Evolutionary conservation across 2,113 vertebrate species (phyloP), one percentile per base, ranked within the genome.

Genomic region (Sclerurus mexicanus): DNA sequence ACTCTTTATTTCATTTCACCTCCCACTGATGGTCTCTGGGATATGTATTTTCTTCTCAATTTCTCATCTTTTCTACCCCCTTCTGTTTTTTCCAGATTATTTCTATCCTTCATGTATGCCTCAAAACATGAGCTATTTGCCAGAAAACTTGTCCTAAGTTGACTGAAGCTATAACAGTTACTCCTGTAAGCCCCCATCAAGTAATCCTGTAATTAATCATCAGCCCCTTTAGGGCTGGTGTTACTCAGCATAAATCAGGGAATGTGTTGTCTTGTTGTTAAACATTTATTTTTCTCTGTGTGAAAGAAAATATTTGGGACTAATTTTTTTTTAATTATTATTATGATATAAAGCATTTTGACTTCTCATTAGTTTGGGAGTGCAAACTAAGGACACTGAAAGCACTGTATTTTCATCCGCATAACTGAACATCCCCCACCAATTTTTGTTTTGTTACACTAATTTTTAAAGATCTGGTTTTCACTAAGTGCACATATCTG

Each of bases 211-310:
- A 89, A 85, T 93, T 90, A 92, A 79, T 59, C 25, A 52, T 85
- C 44, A 39, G 93, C 91, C 91, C 78, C 69, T 67, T 64, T 13
- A 96, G 80, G 80, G 42, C 24, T 76, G 13, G 15, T 92, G 59
- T 95, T 81, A 94, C 52, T 92, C 60, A 74, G 46, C 15, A 89
- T 64, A 87, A 90, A 89, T 76, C 73, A 89, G 53, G 86, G 10
- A 92, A 59, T 4, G 2, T 25, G 23, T 59, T 71, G 77, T 82
- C 50, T 66, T 93, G 27, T 80, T 79, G 14, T 44, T 84, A 39
- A 75, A 79, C 7, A 39, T 64, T 64, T 63, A 9, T 56, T 86
- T 84, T 93, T 64, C 31, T 90, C 18, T 9, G 55, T 78, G 42
- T 42, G 2, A 75, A 85, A 53, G 16, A 52, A 40, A 46, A 4